Conservation (phyloP, 1,140 invertebrate genomes). For the Rhynchophorus ferrugineus region DNA sequence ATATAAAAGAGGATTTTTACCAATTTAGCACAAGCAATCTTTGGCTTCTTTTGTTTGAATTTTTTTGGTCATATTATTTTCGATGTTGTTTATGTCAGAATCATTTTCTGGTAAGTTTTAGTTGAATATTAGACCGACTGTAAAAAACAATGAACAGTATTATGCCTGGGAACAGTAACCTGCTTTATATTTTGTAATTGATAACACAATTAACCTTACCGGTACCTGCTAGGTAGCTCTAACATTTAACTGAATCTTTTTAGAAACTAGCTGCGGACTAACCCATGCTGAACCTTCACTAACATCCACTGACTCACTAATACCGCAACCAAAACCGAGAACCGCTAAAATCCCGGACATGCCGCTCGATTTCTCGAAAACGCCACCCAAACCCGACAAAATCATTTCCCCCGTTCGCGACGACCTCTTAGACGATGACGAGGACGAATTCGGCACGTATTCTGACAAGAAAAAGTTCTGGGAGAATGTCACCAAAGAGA, state of each 20-base stretch:
- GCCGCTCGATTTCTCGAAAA: slow-evolving; percentile 20
- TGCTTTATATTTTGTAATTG: not conserved
- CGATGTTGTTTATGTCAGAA: slow-evolving; percentile 18
- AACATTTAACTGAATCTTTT: slow-evolving; percentile 41
- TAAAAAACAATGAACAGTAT: slow-evolving; percentile 1
- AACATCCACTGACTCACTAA: slow-evolving; percentile 27
- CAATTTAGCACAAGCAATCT: slow-evolving; percentile 33
- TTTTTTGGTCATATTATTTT: slow-evolving; percentile 15
- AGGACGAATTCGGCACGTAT: slow-evolving; percentile 36
- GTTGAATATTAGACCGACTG: not conserved
- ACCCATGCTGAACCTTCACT: slow-evolving; percentile 31
- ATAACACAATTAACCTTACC: slow-evolving; percentile 20
- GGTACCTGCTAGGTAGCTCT: slow-evolving; percentile 38
- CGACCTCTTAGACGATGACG: slow-evolving; percentile 31
- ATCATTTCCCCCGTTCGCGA: slow-evolving; percentile 34
- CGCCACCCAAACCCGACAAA: slow-evolving; percentile 27
- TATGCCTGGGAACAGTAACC: slow-evolving; percentile 18
- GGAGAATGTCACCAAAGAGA: slow-evolving; percentile 39
- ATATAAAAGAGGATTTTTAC: slow-evolving; percentile 3
- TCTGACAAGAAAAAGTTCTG: slow-evolving; percentile 45
- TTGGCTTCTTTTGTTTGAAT: slow-evolving; percentile 31
- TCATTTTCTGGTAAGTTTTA: slow-evolving; percentile 29
- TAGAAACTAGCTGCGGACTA: slow-evolving; percentile 40
- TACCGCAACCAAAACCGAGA: slow-evolving; percentile 39
- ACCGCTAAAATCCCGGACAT: slow-evolving; percentile 27